Percentiles rank a stretch among this genome's conserved stretches.
phyloP scores from a whole-genome alignment of 2,888 invertebrate genomes.

The Caenorhabditis wallacei region DNA sequence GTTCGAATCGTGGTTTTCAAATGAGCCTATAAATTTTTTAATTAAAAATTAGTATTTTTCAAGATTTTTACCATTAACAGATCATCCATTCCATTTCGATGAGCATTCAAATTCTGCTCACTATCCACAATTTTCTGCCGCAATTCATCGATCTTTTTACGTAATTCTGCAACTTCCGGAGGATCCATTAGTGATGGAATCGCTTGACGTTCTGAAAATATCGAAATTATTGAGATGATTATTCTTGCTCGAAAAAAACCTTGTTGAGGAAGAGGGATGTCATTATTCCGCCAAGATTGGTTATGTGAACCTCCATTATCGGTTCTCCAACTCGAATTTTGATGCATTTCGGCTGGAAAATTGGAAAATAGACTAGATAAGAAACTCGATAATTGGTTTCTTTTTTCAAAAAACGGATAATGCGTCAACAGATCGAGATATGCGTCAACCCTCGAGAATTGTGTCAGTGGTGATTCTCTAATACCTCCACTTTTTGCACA shows the following conservation, averaged over 20 bases:
- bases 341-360: conserved; percentile 28
- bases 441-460: not conserved
- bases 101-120: conserved; percentile 95
- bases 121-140: conserved; percentile 92
- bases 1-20: conserved; percentile 35
- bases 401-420: conserved; percentile 8
- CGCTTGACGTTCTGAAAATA: conserved; percentile 85
- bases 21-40: conserved; percentile 32
- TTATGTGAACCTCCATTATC: not conserved
- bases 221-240: not conserved
- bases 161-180: conserved; percentile 60
- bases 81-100: conserved; percentile 86
- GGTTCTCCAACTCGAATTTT: conserved; percentile 47
- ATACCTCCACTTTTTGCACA: conserved; percentile 15
- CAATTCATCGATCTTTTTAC: conserved; percentile 78
- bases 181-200: conserved; percentile 61
- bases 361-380: not conserved
- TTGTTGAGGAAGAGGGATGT: conserved; percentile 56
- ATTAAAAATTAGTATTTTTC: not conserved
- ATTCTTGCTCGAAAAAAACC: conserved; percentile 22
- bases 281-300: conserved; percentile 36
- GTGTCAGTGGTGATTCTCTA: conserved; percentile 17
- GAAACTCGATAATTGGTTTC: not conserved
- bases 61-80: conserved; percentile 20
- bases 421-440: conserved; percentile 7